Conservation (phyloP, 1,140 invertebrate species). For the Drosophila pandora region DNA sequence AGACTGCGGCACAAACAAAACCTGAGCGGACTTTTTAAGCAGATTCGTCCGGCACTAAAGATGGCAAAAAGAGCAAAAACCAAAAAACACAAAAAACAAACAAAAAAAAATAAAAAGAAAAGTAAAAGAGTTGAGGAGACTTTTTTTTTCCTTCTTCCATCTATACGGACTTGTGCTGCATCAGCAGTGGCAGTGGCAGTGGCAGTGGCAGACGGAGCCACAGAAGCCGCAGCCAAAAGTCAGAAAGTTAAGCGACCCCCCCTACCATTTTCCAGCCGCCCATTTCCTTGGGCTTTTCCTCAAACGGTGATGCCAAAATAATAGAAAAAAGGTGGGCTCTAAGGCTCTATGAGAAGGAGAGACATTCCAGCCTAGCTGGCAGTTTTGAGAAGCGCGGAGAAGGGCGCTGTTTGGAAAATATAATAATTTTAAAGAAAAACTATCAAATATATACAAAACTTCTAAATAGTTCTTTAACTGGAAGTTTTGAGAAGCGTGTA, state of each 20-base stretch:
- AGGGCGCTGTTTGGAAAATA: too few relatives aligned
- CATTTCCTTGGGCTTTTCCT: constrained; percentile 7
- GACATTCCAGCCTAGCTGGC: too few relatives aligned
- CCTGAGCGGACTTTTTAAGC: constrained; percentile 79
- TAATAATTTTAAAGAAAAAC: neutral
- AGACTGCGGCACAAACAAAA: constrained; percentile 66
- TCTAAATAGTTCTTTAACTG: too few relatives aligned
- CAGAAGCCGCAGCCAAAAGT: constrained; percentile 74
- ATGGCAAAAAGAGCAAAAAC: neutral
- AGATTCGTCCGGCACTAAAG: constrained; percentile 33
- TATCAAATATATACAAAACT: too few relatives aligned
- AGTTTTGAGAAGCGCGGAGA: too few relatives aligned
- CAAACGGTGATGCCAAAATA: constrained; percentile 10
- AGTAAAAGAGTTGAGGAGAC: constrained; percentile 9
- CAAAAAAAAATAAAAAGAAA: neutral
- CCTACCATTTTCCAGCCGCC: constrained; percentile 12
- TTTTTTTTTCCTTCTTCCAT: too few relatives aligned
- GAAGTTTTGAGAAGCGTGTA: neutral
- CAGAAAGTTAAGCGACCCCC: constrained; percentile 72
- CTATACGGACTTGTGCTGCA: constrained; percentile 31
- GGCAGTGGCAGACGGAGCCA: constrained; percentile 31
- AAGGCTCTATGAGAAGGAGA: too few relatives aligned
- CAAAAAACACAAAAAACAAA: too few relatives aligned
- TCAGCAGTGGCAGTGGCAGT: constrained; percentile 47
- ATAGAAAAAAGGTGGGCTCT: neutral